These are phyloP conservation scores for Nemapogon koenigi DNA, from an alignment of 2,888 invertebrate species.

Conservation along the genomic window DNA sequence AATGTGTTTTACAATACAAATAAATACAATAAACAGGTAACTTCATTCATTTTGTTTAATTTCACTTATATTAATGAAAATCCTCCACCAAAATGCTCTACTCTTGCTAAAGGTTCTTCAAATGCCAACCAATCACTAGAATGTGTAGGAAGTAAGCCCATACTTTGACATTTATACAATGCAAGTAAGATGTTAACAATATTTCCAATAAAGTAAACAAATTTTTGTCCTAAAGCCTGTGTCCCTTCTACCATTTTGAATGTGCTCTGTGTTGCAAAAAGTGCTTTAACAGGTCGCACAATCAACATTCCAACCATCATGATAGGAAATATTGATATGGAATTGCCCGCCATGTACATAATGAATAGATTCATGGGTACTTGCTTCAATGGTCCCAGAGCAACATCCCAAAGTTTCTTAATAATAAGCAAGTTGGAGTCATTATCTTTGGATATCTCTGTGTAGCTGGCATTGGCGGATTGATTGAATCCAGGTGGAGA, in stretches of 20 bases:
- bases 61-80: conserved; percentile 63
- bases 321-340: conserved; percentile 98
- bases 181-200: conserved; percentile 90
- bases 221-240: conserved; percentile 88
- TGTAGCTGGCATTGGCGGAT: conserved; percentile 72
- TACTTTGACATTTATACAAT: conserved; percentile 96
- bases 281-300: conserved; percentile 93
- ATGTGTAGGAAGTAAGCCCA: conserved; percentile 96
- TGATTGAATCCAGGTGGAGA: conserved; percentile 88
- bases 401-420: conserved; percentile 97
- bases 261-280: conserved; percentile 87
- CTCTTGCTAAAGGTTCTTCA: conserved; percentile 85
- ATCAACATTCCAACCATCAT: conserved; percentile 99
- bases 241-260: conserved; percentile 95
- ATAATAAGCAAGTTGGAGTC: conserved; percentile 86
- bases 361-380: conserved; percentile 99
- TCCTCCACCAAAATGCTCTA: conserved; percentile 88
- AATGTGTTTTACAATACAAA: conserved; percentile 16
- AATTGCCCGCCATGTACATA: conserved; percentile 99
- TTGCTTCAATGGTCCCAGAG: conserved; percentile 93
- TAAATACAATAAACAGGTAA: conserved; percentile 24
- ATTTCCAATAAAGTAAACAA: conserved; percentile 93
- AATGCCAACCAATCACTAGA: conserved; percentile 98
- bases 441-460: conserved; percentile 81
- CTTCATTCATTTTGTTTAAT: too few relatives aligned